These are phyloP conservation scores for Ormyrus pomaceus DNA, from an alignment of 2,888 invertebrate species.

Conservation along the genomic window DNA sequence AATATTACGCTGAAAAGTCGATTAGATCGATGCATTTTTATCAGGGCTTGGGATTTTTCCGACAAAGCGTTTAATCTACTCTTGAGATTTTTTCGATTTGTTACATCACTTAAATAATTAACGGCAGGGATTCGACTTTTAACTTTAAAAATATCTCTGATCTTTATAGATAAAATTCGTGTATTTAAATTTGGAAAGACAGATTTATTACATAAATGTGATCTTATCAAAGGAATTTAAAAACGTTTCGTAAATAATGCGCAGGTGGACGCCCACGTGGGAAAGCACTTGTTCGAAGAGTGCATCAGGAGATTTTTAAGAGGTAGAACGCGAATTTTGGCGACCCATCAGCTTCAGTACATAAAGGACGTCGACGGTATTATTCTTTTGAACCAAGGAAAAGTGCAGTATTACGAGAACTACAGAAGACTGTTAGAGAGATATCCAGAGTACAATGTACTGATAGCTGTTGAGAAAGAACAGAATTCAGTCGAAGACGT, in stretches of 20 bases:
- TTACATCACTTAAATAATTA: no score
- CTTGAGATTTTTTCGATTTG: no score
- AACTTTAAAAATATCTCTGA: no score
- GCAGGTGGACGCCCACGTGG: constrained; percentile 84
- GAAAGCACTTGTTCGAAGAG: constrained; percentile 85
- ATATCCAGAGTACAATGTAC: constrained; percentile 67
- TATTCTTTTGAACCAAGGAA: constrained; percentile 67
- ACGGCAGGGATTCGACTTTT: no score
- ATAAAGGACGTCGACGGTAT: constrained; percentile 76
- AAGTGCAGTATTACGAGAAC: constrained; percentile 62
- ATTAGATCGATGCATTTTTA: no score
- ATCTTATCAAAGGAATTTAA: no score
- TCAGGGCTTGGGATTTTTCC: no score
- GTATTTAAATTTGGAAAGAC: no score
- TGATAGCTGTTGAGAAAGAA: constrained; percentile 65
- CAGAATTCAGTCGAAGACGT: constrained; percentile 42
- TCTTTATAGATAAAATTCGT: no score
- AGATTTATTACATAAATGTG: no score
- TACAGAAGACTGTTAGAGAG: constrained; percentile 65
- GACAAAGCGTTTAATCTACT: no score
- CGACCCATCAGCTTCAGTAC: constrained; percentile 87
- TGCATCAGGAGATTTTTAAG: constrained; percentile 82
- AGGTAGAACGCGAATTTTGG: constrained; percentile 84
- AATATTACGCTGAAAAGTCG: no score
- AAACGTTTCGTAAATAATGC: not conserved